Base-by-base conservation (phyloP, 2,888 invertebrate genomes). In the Mimas tiliae region DNA sequence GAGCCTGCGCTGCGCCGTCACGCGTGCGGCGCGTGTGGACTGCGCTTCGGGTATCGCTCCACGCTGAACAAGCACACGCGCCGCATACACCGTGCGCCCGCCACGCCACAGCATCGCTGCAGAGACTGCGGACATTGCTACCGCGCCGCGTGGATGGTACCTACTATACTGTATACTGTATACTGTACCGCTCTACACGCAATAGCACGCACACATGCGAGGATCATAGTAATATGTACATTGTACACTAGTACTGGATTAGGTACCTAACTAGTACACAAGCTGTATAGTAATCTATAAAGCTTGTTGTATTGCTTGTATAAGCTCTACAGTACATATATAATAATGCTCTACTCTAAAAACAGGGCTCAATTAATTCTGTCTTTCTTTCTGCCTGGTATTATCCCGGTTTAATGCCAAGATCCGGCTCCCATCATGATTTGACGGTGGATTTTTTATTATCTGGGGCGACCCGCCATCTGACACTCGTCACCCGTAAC, bases 51-150 rank as follows among this genome's bases (percentile, higher is more conserved):
- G 52, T 93, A 93, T 83, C 84, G 84, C 50, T 92, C 93, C 0
- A 84, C 92, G 14, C 85, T 93, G 21, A 91, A 85, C 85, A 91
- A 91, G 76, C 93, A 92, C 75, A 69, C 69, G 62, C 76, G 70
- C 9, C 70, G 74, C 2, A 67, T 51, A 1, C 92, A 90, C 77
- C 71, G 68, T 86, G 89, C 6, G 70, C 70, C 34, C 82, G 82
- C 27, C 71, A 68, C 52, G 38, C 67, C 74, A 2, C 75, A 78
- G 2, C 85, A 87, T 71, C 50, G 67, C 21, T 91, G 92, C 73
- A n/a, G 12, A 0, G 68, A 65, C 6, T 93, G 93, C 71, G 68
- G 50, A 1, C 79, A 75, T 48, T 72, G 70, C 21, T 93, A 85
- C 75, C 53, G 68, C 34, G 85, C 86, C 1, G 80, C 79, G 1